phyloP scores from a whole-genome alignment of 2,888 invertebrate species.

The Melinopterus prodromus region DNA sequence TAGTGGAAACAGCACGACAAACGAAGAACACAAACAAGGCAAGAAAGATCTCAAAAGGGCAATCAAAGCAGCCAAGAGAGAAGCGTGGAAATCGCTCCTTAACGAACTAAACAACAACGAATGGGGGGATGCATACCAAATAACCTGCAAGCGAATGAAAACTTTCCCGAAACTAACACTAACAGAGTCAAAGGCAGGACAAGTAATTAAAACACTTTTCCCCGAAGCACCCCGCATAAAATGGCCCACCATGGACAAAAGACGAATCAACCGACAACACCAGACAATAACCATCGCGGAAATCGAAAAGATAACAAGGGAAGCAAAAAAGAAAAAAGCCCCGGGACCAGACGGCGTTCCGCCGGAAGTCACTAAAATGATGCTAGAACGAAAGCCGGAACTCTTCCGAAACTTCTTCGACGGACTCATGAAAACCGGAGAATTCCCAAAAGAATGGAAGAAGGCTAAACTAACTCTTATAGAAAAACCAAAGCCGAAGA shows the following conservation, averaged over 20 bases:
- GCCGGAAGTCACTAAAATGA: not conserved
- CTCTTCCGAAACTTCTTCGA: not conserved
- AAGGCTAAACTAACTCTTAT: slow-evolving; percentile 31
- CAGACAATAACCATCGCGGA: not conserved
- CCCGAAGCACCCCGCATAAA: not conserved
- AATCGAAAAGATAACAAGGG: not conserved
- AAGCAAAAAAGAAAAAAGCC: not conserved
- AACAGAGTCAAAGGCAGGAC: not conserved
- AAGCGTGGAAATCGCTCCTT: not conserved
- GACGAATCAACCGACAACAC: not conserved
- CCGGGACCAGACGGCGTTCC: not conserved
- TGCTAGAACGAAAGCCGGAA: not conserved
- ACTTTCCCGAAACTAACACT: slow-evolving; percentile 4
- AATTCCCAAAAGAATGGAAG: slow-evolving; percentile 33
- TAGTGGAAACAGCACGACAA: no score
- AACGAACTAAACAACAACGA: slow-evolving; percentile 5
- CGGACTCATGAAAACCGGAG: not conserved
- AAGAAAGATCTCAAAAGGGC: not conserved
- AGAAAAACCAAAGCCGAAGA: slow-evolving; percentile 7
- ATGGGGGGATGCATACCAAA: slow-evolving; percentile 7
- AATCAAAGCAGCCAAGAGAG: slow-evolving; percentile 6
- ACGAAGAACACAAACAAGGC: no score
- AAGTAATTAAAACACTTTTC: not conserved
- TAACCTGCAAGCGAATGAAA: not conserved
- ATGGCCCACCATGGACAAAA: not conserved